Evolutionary conservation across 2,888 invertebrate species (phyloP), one percentile per base, ranked within the genome.

Genomic region (Erebia aethiops): DNA sequence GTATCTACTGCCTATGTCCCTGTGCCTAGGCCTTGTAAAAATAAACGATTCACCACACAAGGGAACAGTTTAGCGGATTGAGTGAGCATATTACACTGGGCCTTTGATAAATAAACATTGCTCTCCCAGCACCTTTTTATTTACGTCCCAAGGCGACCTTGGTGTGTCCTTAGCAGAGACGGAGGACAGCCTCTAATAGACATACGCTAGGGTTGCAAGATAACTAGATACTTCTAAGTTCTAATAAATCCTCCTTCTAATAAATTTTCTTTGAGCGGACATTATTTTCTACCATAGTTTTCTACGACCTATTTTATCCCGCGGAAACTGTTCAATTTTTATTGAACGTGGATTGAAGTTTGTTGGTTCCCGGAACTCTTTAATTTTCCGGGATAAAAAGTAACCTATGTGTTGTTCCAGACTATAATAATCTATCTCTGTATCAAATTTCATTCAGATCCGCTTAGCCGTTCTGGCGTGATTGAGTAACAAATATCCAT

Each of bases 71-170:
- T 18, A 58, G 60, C 61, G 52, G 43, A 51, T 52, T 67, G 67
- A 60, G 60, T 67, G 49, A 60, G 67, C 52, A 67, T 43, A 60
- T 67, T 60, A 63, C 54, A 64, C 61, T 35, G 68, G 62, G 52
- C 63, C 60, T 66, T 66, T 70, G 70, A 71, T 73, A 62, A 67
- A 71, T 71, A 72, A 72, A 66, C 72, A 67, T 72, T 58, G 18
- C 54, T 56, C 63, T 18, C 67, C 57, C 52, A 67, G 65, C 64
- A 68, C 66, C 58, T 69, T 63, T 74, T 70, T 76, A 75, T 75
- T 73, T 75, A 72, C 69, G 71, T 73, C 64, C 62, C 71, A 21
- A 21, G 51, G 63, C 69, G 75, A 69, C 77, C 77, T 78, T 77
- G 70, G 62, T 49, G 54, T 65, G 75, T 71, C 77, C 78, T 78